Conservation (phyloP, 2,888 invertebrate species). For the Macropis europaea region DNA sequence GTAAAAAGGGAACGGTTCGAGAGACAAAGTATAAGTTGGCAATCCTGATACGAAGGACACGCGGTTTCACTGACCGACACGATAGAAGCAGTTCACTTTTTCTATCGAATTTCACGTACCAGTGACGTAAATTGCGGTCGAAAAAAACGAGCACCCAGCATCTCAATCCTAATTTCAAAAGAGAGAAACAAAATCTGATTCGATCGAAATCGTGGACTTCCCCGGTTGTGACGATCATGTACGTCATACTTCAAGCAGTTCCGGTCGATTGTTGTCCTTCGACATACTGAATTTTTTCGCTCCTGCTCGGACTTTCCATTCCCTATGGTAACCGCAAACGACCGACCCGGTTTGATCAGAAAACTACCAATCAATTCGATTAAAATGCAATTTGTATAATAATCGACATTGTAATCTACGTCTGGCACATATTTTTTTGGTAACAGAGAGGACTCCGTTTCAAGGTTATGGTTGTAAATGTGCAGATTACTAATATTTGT, state of each 20-base stretch:
- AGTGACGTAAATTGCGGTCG: background rate
- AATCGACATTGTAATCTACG: too few species aligned
- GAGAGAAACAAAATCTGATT: background rate
- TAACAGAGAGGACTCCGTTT: too few species aligned
- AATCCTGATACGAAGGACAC: slow-evolving; percentile 16
- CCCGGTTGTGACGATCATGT: background rate
- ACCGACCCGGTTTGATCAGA: background rate
- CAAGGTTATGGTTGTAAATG: too few species aligned
- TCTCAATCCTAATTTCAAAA: background rate
- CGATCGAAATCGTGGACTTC: background rate
- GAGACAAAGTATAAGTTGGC: background rate
- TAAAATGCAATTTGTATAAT: too few species aligned
- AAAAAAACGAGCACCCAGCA: background rate
- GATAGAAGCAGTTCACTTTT: background rate
- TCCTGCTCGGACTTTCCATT: slow-evolving; percentile 29
- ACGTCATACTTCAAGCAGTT: background rate
- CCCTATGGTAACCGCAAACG: background rate
- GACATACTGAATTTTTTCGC: slow-evolving; percentile 24
- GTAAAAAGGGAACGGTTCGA: slow-evolving; percentile 1
- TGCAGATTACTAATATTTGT: too few species aligned
- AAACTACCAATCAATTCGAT: background rate
- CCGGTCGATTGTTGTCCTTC: slow-evolving; percentile 35
- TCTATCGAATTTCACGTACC: slow-evolving; percentile 14
- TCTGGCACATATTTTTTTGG: too few species aligned
- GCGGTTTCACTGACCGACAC: slow-evolving; percentile 19